phyloP scores from a whole-genome alignment of 2,797 vertebrate species.

The Discoglossus pictus region DNA sequence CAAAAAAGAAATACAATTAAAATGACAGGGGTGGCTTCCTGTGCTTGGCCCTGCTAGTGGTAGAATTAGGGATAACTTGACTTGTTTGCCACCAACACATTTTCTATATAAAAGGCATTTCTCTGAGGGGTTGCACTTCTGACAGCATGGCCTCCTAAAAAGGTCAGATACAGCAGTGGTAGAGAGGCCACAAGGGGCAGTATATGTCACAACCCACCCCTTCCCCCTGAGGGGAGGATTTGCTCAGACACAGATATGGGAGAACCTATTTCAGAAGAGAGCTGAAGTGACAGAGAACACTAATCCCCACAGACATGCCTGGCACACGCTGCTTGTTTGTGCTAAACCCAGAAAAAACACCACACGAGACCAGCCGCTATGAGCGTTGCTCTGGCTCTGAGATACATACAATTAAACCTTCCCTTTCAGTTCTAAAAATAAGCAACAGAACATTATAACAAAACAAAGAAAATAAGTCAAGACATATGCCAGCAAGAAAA shows the following conservation, averaged over 20 bases:
- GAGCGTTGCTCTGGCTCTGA: neutral
- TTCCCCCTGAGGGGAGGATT: slow-evolving; percentile 37
- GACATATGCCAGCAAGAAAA: too few species aligned
- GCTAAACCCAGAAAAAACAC: slow-evolving; percentile 26
- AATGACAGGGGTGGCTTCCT: too few species aligned
- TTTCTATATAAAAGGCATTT: too few species aligned
- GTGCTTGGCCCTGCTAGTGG: too few species aligned
- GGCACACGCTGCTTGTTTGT: slow-evolving; percentile 48
- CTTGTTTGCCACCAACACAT: too few species aligned
- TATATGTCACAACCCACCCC: neutral
- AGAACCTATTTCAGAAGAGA: slow-evolving; percentile 16
- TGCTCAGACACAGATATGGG: slow-evolving; percentile 29
- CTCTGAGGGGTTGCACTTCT: too few species aligned
- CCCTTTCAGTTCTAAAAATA: too few species aligned
- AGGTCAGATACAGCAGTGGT: slow-evolving; percentile 1
- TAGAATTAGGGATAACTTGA: too few species aligned
- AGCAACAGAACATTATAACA: too few species aligned
- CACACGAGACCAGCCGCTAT: neutral
- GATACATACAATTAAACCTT: too few species aligned
- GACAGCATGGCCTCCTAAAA: neutral
- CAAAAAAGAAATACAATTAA: too few species aligned
- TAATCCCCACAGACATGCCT: slow-evolving; percentile 38
- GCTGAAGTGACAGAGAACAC: slow-evolving; percentile 11
- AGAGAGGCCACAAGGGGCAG: neutral
- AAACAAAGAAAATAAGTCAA: too few species aligned